A percentile compares a stretch with the other conserved stretches of the same genome.
phyloP scores from a whole-genome alignment of 2,113 vertebrate genomes.

The Trinectes maculatus region DNA sequence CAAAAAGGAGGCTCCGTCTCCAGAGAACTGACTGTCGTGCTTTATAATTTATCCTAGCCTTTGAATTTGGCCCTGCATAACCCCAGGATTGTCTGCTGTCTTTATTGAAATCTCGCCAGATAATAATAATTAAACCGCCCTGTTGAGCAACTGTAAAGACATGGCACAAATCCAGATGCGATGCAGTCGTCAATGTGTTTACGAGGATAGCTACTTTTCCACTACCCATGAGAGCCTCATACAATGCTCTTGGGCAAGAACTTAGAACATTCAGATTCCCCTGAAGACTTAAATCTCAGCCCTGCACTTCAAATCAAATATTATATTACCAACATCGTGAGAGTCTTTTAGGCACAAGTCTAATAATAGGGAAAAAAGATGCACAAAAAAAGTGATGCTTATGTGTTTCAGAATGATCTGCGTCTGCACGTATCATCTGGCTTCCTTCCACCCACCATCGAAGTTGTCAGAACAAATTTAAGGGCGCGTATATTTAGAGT shows the following conservation, averaged over 20 bases:
- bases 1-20: conserved; percentile 22
- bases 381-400: neutral
- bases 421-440: conserved; percentile 26
- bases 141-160: conserved; percentile 37
- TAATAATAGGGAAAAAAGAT: neutral
- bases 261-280: neutral
- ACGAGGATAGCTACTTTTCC: conserved; percentile 9
- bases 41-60: conserved; percentile 50
- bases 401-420: too few relatives aligned
- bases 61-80: conserved; percentile 39
- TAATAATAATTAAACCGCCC: conserved; percentile 56
- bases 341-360: conserved; percentile 5
- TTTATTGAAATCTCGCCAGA: conserved; percentile 52
- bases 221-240: neutral
- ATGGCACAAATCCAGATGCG: conserved; percentile 20
- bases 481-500: conserved; percentile 36
- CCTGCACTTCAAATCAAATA: neutral
- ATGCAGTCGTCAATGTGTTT: conserved; percentile 9
- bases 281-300: neutral
- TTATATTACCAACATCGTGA: neutral
- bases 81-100: conserved; percentile 41
- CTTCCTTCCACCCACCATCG: conserved; percentile 29
- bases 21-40: conserved; percentile 24
- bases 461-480: conserved; percentile 27
- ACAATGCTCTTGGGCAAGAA: conserved; percentile 1